Base-by-base conservation (phyloP, 2,888 invertebrate species). In the Gymnoscelis rufifasciata region DNA sequence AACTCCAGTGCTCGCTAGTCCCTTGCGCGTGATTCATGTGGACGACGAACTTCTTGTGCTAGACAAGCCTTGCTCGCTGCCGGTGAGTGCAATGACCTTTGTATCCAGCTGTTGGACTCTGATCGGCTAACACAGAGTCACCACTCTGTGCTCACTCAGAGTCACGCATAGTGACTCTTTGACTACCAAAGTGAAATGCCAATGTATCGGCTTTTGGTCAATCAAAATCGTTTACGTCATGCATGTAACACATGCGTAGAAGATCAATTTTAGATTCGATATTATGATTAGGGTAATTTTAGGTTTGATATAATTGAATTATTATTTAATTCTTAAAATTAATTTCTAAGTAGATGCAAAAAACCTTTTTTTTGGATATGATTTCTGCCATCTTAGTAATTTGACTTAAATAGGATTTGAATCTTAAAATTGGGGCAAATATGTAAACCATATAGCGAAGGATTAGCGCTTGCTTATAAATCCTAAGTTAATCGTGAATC, bases 31-130 rank as follows among this genome's bases (percentile, higher is more conserved):
- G 83, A 91, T 96, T 79, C 92, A 93, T 84, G 92, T 94, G 81
- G 94, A 93, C 80, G 94, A 94, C 68, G 94, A 96, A 76, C 89
- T 95, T 73, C 91, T 96, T 78, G 96, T 96, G 80, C 91, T 96
- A 89, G 94, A 96, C 90, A 96, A 96, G 90, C 96, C 95, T 74
- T 93, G 94, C 80, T 95, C 95, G 69, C 91, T 96, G 80, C 95
- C 95, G 89, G 94, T 95, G 92, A 93, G 92, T 92, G 77, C 67
- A 64, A 69, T 70, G 50, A 50, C 50, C 45, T 46, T 70, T 68
- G 47, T 60, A 42, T 39, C 42, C 42, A 15, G 35, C 38, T 49
- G 50, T 45, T 45, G 50, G 42, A 45, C 50, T 50, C 50, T 50
- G 50, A 50, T 45, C 30, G 49, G 45, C 30, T 26, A 12, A 10